A percentile compares a stretch with the other conserved stretches of the same genome.
Evolutionary conservation across 2,888 invertebrate genomes (phyloP).

Genomic region (Archaeoteleia sp.): DNA sequence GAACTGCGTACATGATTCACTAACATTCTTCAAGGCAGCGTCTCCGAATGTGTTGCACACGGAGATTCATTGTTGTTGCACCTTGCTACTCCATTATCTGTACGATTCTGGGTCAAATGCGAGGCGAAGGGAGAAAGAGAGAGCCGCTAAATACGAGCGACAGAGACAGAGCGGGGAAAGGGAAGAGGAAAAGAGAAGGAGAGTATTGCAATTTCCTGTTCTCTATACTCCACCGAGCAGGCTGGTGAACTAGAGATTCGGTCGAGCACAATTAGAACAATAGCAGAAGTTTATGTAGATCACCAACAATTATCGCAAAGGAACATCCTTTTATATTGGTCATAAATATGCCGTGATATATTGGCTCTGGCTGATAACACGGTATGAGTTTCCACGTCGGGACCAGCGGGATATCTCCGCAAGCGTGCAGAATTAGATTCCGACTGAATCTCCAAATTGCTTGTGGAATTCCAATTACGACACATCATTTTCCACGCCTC

Average conservation of each 20-base stretch:
- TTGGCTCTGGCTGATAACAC: no score
- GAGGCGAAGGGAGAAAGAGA: constrained; percentile 27
- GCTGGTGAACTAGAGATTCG: constrained; percentile 43
- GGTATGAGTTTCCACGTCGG: no score
- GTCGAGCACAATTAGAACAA: constrained; percentile 48
- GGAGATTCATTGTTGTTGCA: constrained; percentile 55
- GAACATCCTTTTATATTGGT: constrained; percentile 32
- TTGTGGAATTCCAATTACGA: no score
- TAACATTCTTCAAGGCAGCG: constrained; percentile 38
- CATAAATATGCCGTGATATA: constrained; percentile 12
- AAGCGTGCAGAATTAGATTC: background rate
- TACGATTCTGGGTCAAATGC: constrained; percentile 61
- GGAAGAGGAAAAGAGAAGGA: constrained; percentile 29
- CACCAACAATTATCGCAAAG: constrained; percentile 36
- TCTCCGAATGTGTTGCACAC: constrained; percentile 45
- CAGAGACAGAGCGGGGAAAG: constrained; percentile 15
- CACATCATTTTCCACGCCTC: no score
- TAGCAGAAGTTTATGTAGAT: constrained; percentile 39
- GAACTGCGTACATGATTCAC: constrained; percentile 30
- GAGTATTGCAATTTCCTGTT: constrained; percentile 52
- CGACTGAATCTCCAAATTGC: no score
- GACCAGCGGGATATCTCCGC: background rate
- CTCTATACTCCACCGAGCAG: constrained; percentile 33
- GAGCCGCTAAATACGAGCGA: constrained; percentile 11
- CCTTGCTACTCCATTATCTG: constrained; percentile 62